phyloP scores from a whole-genome alignment of 2,113 vertebrate genomes.

The Bubalus kerabau region DNA sequence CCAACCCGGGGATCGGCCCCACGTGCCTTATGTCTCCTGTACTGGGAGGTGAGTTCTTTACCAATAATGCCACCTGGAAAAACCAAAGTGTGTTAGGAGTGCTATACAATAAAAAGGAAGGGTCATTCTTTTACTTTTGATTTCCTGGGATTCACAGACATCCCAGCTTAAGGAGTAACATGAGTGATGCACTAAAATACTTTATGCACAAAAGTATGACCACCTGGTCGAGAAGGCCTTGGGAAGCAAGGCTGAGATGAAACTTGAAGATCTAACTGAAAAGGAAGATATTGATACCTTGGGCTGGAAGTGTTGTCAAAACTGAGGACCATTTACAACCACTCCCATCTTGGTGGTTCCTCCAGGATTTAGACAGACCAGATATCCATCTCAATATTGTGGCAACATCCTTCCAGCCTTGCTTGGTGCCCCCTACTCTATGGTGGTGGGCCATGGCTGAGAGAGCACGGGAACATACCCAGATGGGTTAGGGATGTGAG shows the following conservation, averaged over 20 bases:
- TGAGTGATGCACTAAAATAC: not conserved
- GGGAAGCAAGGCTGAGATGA: not conserved
- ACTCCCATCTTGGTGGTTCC: too few species aligned
- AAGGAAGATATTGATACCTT: not conserved
- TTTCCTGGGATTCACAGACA: not conserved
- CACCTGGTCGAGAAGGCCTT: not conserved
- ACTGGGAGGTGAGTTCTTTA: not conserved
- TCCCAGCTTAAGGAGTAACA: not conserved
- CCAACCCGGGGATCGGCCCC: not conserved
- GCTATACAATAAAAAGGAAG: not conserved
- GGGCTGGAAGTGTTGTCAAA: not conserved
- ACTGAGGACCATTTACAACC: fast-evolving
- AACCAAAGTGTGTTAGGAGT: not conserved
- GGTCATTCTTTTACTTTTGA: not conserved
- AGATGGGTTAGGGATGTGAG: fast-evolving
- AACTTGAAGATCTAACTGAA: not conserved
- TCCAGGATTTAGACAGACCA: not conserved
- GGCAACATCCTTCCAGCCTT: too few species aligned
- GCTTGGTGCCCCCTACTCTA: not conserved
- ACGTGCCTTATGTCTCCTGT: not conserved
- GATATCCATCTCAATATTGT: not conserved
- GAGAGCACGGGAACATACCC: not conserved
- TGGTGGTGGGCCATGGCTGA: fast-evolving
- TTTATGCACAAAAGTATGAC: not conserved
- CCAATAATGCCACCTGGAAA: not conserved